Base-by-base conservation (phyloP, 2,113 vertebrate species). In the Crocuta crocuta region DNA sequence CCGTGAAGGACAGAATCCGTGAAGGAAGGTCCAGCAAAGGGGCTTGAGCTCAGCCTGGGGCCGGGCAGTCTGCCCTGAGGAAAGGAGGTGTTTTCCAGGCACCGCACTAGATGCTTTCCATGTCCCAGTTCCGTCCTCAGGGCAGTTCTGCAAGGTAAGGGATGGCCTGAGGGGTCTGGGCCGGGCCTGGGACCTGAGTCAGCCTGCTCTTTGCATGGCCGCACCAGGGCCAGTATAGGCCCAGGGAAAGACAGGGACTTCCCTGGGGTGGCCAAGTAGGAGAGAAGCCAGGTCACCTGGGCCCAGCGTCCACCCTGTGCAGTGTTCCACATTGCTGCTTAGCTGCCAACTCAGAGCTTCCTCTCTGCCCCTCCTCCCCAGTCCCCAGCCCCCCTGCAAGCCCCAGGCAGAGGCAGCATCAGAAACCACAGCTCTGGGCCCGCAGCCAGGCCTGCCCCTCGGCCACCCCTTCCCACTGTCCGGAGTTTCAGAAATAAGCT, bases 401-500 rank as follows among this genome's bases (percentile, higher is more conserved):
- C 65, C 61, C 26, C 13, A 31, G 48, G 89, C 95, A 7, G 43
- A 81, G 89, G 58, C 93, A 12, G 63, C 48, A 19, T n/a, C 70
- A 84, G 91, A 95, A 95, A 95, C 89, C 95, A n/a, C 70, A 85
- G 71, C 7, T 63, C 96, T 84, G 91, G 95, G 95, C 95, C 89
- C n/a, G 0, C 8, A 3, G 91, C 95, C 97, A 97, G 94, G 28
- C 50, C 80, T 68, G 78, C 66, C 86, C 93, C 91, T 76, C 21
- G 0, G 7, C 2, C n/a, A 93, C 95, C 91, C 26, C 87, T 78
- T 78, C 93, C 84, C 85, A 48, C 76, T 43, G 96, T 68, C 90
- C 92, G 2, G n/a, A 43, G 39, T 53, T 95, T 78, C 86, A 71
- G 71, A 55, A 58, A 81, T 73, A 65, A 11, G 16, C 58, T 81